Evolutionary conservation across 2,888 invertebrate species (phyloP).

Genomic region (Monopis laevigella): DNA sequence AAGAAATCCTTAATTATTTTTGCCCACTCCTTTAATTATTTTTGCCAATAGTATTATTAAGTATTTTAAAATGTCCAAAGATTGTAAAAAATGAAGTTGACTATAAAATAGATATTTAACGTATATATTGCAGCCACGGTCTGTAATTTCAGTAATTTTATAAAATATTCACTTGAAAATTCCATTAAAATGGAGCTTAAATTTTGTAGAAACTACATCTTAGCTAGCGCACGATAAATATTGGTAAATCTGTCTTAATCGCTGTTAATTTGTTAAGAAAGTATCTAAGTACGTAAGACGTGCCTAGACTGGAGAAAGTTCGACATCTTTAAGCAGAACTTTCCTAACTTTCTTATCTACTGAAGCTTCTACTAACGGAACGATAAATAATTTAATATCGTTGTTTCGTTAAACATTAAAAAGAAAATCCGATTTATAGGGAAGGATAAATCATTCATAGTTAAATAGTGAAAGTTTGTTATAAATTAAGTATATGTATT

Average conservation of each 20-base stretch:
- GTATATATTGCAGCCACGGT: no score
- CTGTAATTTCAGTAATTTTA: no score
- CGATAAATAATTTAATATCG: conserved; percentile 4
- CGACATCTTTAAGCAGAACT: conserved; percentile 33
- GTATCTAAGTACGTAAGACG: conserved; percentile 22
- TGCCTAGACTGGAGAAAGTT: conserved; percentile 29
- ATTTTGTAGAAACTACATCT: not conserved
- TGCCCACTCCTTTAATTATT: no score
- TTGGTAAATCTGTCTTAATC: conserved; percentile 10
- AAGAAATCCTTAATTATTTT: no score
- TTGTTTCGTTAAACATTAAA: conserved; percentile 1
- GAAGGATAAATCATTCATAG: no score
- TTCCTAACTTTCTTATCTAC: conserved; percentile 27
- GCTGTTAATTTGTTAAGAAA: conserved; percentile 26
- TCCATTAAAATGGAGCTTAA: not conserved
- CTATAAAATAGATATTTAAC: no score
- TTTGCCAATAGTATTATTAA: no score
- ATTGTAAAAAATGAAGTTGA: no score
- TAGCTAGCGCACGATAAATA: conserved; percentile 3
- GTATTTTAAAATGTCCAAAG: no score
- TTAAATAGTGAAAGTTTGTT: not conserved
- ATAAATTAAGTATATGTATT: no score
- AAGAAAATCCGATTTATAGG: conserved; percentile 1
- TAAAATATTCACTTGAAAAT: no score
- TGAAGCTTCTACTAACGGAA: conserved; percentile 22